Base-by-base conservation (phyloP, 2,113 vertebrate species). In the Microtus pennsylvanicus region DNA sequence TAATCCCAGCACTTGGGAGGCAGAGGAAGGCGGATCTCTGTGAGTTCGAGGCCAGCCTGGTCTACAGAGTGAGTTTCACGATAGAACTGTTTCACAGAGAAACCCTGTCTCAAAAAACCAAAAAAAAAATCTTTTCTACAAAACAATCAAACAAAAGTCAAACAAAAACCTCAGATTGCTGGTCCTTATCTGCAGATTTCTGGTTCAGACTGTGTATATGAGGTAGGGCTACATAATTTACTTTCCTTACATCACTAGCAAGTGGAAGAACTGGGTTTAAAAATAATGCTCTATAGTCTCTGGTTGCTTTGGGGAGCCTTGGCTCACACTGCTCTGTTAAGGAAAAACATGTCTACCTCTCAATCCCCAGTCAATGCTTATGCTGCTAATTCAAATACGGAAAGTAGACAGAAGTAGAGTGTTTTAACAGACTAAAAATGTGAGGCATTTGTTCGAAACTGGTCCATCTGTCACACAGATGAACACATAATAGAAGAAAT, bases 401-500 rank as follows among this genome's bases (percentile, higher is more conserved):
- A 77, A 89, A 72, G 45, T 30, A 45, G 86, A 87, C 72, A 28
- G 16, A 74, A 52, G 38, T 75, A 72, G 16, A 86, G 38, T 69
- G 77, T 82, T 28, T 50, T 6, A 63, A 80, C 24, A 76, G 78
- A 91, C 47, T 94, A 22, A 91, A 95, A 77, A 87, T 67, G 17
- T 89, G 89, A 93, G 67, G 61, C 67, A 75, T 70, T 50, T 72
- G 91, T 42, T 94, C 3, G 70, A 93, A 82, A 35, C n/a, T 35
- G 58, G 30, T 75, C 75, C 38, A 67, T 63, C 24, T 91, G 72
- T 77, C 42, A 50, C 17, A 19, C 35, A 92, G 67, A 78, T 77
- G 42, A 90, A 81, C 65, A 88, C 38, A 58, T 67, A 91, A 72
- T 42, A 83, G 93, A 96, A 96, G 9, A 86, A 89, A 55, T 55